Evolutionary conservation across 30 jellyfish, hydroid and myxozoan genomes (phyloP).

Genomic region (Phacellophora camtschatica): DNA sequence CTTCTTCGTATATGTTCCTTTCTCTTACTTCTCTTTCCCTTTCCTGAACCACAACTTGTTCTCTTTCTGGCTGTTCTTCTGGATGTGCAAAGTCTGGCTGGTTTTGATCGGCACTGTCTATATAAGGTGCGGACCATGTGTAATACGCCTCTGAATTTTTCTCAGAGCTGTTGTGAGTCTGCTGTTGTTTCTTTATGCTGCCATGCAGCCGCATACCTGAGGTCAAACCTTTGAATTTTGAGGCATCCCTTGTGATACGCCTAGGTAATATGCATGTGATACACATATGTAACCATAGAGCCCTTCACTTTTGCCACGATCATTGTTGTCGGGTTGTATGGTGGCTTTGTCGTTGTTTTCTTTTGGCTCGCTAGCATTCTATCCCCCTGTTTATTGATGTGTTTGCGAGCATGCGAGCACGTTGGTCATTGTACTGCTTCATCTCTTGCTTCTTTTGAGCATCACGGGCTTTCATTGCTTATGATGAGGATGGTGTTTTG

Average conservation of each 20-base stretch:
- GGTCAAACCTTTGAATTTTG: neutral
- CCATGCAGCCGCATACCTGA: neutral
- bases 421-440: neutral
- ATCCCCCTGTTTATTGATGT: neutral
- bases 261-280: neutral
- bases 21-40: neutral
- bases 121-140: neutral
- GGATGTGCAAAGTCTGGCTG: neutral
- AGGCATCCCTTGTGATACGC: neutral
- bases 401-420: too few relatives aligned
- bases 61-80: neutral
- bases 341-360: slow-evolving; percentile 7
- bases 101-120: neutral
- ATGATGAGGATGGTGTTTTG: neutral
- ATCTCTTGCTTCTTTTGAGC: neutral
- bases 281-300: neutral
- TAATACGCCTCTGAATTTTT: neutral
- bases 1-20: neutral
- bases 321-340: neutral
- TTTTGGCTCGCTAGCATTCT: neutral
- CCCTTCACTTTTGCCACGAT: neutral
- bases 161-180: neutral
- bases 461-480: neutral
- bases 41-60: neutral
- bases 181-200: neutral